Base-by-base conservation (phyloP, 2,888 invertebrate species). In the Colletes collaris region DNA sequence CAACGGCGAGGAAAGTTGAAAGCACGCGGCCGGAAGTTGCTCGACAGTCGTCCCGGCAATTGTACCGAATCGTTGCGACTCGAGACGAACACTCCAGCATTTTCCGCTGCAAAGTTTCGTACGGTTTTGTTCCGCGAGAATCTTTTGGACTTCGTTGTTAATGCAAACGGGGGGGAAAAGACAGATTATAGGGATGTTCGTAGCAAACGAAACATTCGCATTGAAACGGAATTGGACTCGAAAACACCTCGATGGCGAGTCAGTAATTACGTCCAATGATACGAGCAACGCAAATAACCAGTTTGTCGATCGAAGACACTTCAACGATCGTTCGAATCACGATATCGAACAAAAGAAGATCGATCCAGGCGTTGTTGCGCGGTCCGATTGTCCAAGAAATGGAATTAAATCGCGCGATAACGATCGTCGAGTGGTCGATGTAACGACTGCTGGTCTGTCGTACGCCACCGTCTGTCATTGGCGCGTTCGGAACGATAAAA, bases 71-170 rank as follows among this genome's bases (percentile, higher is more conserved):
- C 60, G 49, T 50, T 35, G 60, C 60, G 55, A 44, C 44, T 62
- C 46, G 50, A 46, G 62, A 62, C 44, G 69, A 69, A 60, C 69
- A 35, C 13, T 60, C 60, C 16, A 19, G 59, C 16, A 59, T 59
- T 59, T 59, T 40, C 19, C 11, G 16, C 49, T 7, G 49, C 58
- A 19, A 16, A 19, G 7, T 62, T 69, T 53, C 27, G 5, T 44
- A 3, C 19, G 69, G 40, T n/a, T 52, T 52, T 44, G n/a, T 10
- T 53, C 8, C 13, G 8, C 13, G 49, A 40, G 10, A 7, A 27
- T 52, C 53, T 37, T n/a, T 16, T 37, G n/a, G 8, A 40, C 27
- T 27, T 27, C 37, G 40, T 52, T 35, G 55, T 16, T 35, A 56
- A 67, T 35, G 46, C 35, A 56, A 35, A 16, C 52, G 37, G 11